phyloP scores from a whole-genome alignment of 2,888 invertebrate species.

The Sicus ferrugineus region DNA sequence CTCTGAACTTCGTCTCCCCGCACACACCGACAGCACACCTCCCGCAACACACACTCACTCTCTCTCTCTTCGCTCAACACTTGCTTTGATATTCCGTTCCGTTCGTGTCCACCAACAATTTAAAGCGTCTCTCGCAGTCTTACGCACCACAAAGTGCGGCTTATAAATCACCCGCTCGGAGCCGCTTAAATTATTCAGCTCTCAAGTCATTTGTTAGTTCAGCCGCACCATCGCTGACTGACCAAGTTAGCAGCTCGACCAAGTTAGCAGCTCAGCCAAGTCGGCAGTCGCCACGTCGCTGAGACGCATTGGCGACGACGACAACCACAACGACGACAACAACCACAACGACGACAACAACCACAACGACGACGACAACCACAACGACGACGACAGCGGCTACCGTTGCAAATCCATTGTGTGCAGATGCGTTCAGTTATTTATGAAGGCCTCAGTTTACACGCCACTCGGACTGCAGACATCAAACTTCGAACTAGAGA shows the following conservation, averaged over 20 bases:
- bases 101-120: neutral
- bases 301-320: neutral
- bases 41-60: neutral
- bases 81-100: no score
- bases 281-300: neutral
- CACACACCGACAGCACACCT: no score
- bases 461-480: neutral
- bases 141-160: neutral
- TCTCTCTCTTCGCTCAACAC: no score
- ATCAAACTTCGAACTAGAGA: neutral
- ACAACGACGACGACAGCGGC: constrained; percentile 2
- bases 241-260: neutral
- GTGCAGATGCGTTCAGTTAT: constrained; percentile 25
- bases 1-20: no score
- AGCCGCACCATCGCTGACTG: constrained; percentile 1
- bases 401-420: constrained; percentile 24
- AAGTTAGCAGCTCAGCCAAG: neutral
- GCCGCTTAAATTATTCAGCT: constrained; percentile 30
- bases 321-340: no score
- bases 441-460: constrained; percentile 23
- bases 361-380: no score
- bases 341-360: neutral
- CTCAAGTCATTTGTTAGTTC: constrained; percentile 31
- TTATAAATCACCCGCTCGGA: constrained; percentile 26
- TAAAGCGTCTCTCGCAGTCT: neutral